phyloP scores from a whole-genome alignment of 2,888 invertebrate genomes.

The Amphipoea oculea region DNA sequence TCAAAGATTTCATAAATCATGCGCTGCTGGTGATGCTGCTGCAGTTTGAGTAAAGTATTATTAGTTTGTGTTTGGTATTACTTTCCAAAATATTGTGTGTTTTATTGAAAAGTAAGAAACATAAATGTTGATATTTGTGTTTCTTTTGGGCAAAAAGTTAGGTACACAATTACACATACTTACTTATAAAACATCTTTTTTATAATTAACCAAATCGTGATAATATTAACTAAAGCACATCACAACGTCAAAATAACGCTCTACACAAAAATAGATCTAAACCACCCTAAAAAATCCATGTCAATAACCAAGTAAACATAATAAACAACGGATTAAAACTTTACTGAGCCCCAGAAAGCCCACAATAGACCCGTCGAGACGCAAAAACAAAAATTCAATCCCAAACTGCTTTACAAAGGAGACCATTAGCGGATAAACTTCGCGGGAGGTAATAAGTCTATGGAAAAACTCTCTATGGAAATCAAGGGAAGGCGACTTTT shows the following conservation, averaged over 20 bases:
- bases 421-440: constrained; percentile 83
- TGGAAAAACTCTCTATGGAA: constrained; percentile 86
- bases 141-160: background rate
- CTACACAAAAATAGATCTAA: background rate
- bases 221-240: background rate
- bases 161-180: too few relatives aligned
- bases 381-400: constrained; percentile 84
- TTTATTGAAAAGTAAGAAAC: background rate
- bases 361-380: constrained; percentile 78
- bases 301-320: constrained; percentile 79
- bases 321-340: constrained; percentile 80
- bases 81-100: background rate
- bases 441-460: constrained; percentile 80
- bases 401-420: constrained; percentile 85
- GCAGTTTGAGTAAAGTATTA: constrained; percentile 10
- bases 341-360: constrained; percentile 66
- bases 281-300: constrained; percentile 45
- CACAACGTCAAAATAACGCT: background rate
- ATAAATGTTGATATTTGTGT: background rate
- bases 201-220: background rate
- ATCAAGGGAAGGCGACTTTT: constrained; percentile 87
- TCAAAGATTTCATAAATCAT: constrained; percentile 52
- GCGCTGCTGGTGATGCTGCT: constrained; percentile 47
- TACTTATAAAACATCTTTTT: background rate
- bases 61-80: constrained; percentile 19